Conservation (phyloP, 2,888 invertebrate species). For the Chaitophorus viminalis region DNA sequence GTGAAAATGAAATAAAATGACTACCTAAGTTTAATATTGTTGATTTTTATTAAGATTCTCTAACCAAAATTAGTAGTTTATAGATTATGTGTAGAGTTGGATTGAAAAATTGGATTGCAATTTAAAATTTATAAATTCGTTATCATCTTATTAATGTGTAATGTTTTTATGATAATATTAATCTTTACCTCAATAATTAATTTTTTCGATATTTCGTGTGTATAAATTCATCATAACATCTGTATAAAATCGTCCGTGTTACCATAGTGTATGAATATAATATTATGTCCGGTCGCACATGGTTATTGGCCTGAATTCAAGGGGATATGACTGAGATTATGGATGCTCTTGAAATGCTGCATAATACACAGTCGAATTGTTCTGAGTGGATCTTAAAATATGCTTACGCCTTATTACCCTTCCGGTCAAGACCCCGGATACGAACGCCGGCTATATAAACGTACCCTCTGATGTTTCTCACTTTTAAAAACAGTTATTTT, state of each 20-base stretch:
- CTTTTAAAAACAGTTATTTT: constrained; percentile 41
- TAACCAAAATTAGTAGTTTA: background rate
- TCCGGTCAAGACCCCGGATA: constrained; percentile 55
- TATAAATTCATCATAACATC: background rate
- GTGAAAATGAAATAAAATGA: background rate
- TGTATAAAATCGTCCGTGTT: background rate
- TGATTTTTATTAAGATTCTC: background rate
- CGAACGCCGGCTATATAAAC: constrained; percentile 3
- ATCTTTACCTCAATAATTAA: too few relatives aligned
- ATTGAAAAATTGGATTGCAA: background rate
- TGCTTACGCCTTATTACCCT: constrained; percentile 53
- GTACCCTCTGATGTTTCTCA: constrained; percentile 27
- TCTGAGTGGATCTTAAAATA: constrained; percentile 49
- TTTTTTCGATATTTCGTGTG: background rate
- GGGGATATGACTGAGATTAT: background rate
- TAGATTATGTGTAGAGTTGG: too few relatives aligned
- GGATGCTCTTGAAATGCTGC: background rate
- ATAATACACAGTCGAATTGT: constrained; percentile 15
- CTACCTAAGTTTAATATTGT: background rate
- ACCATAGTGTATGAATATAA: background rate
- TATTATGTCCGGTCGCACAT: background rate
- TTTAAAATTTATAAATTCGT: background rate
- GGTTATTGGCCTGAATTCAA: constrained; percentile 50
- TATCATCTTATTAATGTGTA: background rate
- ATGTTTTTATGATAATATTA: too few relatives aligned